Percentiles rank a stretch among this genome's conserved stretches.
phyloP scores from a whole-genome alignment of 2,797 vertebrate genomes.

The Urocyon cinereoargenteus region DNA sequence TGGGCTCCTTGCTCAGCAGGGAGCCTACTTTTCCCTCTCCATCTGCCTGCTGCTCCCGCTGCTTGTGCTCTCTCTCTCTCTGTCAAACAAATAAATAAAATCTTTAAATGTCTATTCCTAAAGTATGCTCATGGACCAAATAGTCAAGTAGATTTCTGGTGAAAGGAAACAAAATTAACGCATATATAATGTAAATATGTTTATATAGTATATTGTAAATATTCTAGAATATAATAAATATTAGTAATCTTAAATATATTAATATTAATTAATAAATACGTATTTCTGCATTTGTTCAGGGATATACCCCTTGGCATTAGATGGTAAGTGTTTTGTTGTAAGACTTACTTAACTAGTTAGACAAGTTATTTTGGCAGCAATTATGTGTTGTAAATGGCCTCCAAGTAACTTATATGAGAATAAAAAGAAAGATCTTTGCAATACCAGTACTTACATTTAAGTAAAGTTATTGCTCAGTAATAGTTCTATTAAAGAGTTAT shows the following conservation, averaged over 20 bases:
- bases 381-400: not conserved
- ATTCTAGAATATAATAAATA: not conserved
- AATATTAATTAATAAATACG: not conserved
- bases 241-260: not conserved
- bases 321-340: not conserved
- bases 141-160: not conserved
- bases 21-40: too few species aligned
- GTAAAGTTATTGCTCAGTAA: not conserved
- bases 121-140: not conserved
- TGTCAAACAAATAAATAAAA: too few species aligned
- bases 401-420: conserved; percentile 25
- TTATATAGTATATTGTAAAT: not conserved
- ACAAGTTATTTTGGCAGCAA: conserved; percentile 5
- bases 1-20: too few species aligned
- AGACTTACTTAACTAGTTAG: conserved; percentile 5
- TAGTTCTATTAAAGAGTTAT: not conserved
- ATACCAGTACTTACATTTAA: not conserved
- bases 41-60: too few species aligned
- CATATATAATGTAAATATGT: not conserved
- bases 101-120: not conserved
- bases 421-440: not conserved
- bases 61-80: too few species aligned
- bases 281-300: conserved; percentile 35
- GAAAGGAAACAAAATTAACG: not conserved
- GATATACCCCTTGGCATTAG: not conserved